Evolutionary conservation across 2,888 invertebrate species (phyloP), one percentile per base, ranked within the genome.

Genomic region (Drosophila buzzatii): DNA sequence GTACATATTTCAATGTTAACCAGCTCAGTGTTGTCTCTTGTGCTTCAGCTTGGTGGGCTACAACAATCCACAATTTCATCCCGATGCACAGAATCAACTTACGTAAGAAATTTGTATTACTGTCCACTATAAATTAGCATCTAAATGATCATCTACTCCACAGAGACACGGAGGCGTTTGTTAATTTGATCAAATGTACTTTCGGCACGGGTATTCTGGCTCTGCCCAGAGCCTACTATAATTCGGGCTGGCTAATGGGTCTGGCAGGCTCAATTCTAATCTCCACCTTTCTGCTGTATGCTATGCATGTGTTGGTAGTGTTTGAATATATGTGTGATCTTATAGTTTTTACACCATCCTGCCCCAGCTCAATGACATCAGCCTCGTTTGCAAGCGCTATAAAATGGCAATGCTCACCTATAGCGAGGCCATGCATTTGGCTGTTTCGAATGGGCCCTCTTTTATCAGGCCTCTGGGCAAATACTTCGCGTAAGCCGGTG

Each of bases 151-250:
- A 44, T 39, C 41, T 49, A 31, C 47, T 60, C 45, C 23, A 58
- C 62, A 89, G 90, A 5, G 81, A 90, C 39, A 9, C 65, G 51
- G 97, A 97, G 92, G 97, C 97, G 0, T 93, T 98, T 81, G 95
- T 98, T 81, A 97, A 98, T 91, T 93, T 99, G 85, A 94, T 99
- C 60, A 99, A 98, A 92, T 97, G 97, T 79, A 97, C 98, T 90
- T 94, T 99, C 68, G 99, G 99, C 2, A 98, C 98, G 0, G 99
- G 99, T 0, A 97, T 98, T 79, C 93, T 99, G 76, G 98, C 98
- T 10, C 97, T 99, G 96, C 99, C 99, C 9, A 95, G 96, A 90
- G 98, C 98, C n/a, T 97, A 98, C 92, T 95, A 95, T 79, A 95
- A 97, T 91, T 95, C 98, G 5, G 99, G 99, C 0, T 94, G 98